These are phyloP conservation scores for Cnemophilus loriae DNA, from an alignment of 2,113 vertebrate species.

Conservation along the genomic window DNA sequence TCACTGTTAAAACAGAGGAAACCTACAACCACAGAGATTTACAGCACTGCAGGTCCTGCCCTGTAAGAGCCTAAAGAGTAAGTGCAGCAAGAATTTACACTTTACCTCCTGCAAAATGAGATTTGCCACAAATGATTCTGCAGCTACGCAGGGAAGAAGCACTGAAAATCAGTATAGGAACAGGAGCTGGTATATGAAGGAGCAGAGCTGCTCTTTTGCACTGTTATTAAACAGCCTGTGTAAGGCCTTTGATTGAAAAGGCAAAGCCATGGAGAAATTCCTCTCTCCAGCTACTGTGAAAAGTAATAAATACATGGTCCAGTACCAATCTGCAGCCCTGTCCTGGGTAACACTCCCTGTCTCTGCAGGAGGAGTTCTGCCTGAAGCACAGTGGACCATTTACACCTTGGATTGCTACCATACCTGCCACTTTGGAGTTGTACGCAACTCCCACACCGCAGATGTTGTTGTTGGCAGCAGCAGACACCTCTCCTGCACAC, in stretches of 20 bases:
- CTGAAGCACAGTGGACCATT: background rate
- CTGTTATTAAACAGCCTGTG: background rate
- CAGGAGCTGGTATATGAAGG: background rate
- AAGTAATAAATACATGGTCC: background rate
- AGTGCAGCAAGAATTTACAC: background rate
- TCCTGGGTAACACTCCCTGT: background rate
- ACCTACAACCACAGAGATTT: background rate
- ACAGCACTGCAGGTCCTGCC: background rate
- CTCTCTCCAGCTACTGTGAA: background rate
- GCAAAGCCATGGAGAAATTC: background rate
- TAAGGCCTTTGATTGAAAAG: background rate
- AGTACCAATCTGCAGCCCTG: background rate
- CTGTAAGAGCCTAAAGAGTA: background rate
- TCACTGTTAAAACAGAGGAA: background rate
- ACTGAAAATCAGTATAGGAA: background rate
- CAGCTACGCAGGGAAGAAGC: background rate
- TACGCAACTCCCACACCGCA: constrained; percentile 97
- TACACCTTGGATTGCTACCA: background rate
- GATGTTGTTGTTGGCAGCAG: constrained; percentile 96
- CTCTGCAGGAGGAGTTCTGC: background rate
- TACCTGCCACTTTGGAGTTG: constrained; percentile 97
- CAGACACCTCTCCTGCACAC: constrained; percentile 96
- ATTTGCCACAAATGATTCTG: background rate
- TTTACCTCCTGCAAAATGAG: background rate
- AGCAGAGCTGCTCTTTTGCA: background rate